phyloP scores from a whole-genome alignment of 2,797 vertebrate species.

The Pantherophis alleghaniensis region DNA sequence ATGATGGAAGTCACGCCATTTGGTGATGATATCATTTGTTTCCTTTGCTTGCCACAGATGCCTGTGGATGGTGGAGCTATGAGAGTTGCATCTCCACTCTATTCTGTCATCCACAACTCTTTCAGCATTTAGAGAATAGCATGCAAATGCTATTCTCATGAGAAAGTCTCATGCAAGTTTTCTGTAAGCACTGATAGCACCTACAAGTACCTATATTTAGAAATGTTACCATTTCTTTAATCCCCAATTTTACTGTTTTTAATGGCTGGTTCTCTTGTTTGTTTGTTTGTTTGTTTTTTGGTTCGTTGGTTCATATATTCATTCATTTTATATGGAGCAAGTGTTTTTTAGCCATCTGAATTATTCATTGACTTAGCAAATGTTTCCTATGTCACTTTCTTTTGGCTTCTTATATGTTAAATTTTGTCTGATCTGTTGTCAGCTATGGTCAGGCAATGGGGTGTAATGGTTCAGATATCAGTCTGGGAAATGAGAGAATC shows the following conservation, averaged over 20 bases:
- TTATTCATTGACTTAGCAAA: neutral
- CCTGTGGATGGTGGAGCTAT: neutral
- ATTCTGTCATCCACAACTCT: neutral
- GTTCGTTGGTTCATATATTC: neutral
- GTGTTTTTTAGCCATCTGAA: neutral
- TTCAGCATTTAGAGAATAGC: neutral
- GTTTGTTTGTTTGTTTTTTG: neutral
- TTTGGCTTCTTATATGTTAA: neutral
- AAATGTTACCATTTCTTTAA: neutral
- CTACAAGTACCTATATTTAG: neutral
- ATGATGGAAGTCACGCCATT: neutral
- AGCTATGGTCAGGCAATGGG: constrained; percentile 44
- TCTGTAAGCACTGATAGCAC: neutral
- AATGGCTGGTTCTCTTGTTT: neutral
- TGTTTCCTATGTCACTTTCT: neutral
- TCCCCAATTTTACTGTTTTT: neutral
- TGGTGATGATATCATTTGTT: neutral
- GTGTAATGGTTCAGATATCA: constrained; percentile 56
- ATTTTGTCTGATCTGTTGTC: neutral
- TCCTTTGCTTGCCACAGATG: neutral
- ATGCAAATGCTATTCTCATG: neutral
- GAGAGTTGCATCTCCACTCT: neutral
- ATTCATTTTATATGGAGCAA: neutral
- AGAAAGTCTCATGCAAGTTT: neutral
- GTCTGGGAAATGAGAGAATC: neutral